A percentile compares a stretch with the other conserved stretches of the same genome.
These are phyloP conservation scores for Trilocha varians DNA, from an alignment of 2,888 invertebrate species.

Conservation along the genomic window DNA sequence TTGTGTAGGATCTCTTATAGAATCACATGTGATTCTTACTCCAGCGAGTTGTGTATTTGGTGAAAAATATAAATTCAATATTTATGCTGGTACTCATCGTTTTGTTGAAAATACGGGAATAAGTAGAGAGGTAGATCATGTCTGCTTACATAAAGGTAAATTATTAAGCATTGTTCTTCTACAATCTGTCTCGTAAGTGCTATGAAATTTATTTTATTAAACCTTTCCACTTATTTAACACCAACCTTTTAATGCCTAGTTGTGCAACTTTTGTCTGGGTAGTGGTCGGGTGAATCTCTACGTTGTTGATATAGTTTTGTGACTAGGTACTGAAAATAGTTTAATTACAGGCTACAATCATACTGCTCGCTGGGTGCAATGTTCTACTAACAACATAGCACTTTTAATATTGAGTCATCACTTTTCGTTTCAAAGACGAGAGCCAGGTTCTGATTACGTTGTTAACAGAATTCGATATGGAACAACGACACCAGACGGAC, in stretches of 20 bases:
- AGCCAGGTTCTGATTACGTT: conserved; percentile 32
- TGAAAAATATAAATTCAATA: conserved; percentile 44
- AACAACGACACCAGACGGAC: conserved; percentile 8
- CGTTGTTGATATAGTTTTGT: too few species aligned
- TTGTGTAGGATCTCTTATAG: conserved; percentile 49
- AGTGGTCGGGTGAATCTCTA: too few species aligned
- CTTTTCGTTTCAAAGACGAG: conserved; percentile 38
- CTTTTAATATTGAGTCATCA: conserved; percentile 40
- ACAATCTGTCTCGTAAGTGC: too few species aligned
- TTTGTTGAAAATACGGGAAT: conserved; percentile 40
- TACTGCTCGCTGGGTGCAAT: conserved; percentile 31
- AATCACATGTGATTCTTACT: conserved; percentile 54
- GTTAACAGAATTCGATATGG: conserved; percentile 53
- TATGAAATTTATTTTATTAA: too few species aligned
- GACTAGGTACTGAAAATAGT: too few species aligned
- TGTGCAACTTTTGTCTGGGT: too few species aligned
- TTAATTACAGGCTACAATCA: conserved; percentile 39
- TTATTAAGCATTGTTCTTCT: too few species aligned
- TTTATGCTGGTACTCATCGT: conserved; percentile 45
- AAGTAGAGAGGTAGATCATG: conserved; percentile 34
- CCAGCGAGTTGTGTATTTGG: conserved; percentile 51
- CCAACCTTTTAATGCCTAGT: too few species aligned
- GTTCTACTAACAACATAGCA: conserved; percentile 43
- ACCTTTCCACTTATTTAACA: too few species aligned
- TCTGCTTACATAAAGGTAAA: conserved; percentile 50